A percentile compares a stretch with the other conserved stretches of the same genome.
Evolutionary conservation across 2,113 vertebrate species (phyloP).

Genomic region (Lucifuga dentata): DNA sequence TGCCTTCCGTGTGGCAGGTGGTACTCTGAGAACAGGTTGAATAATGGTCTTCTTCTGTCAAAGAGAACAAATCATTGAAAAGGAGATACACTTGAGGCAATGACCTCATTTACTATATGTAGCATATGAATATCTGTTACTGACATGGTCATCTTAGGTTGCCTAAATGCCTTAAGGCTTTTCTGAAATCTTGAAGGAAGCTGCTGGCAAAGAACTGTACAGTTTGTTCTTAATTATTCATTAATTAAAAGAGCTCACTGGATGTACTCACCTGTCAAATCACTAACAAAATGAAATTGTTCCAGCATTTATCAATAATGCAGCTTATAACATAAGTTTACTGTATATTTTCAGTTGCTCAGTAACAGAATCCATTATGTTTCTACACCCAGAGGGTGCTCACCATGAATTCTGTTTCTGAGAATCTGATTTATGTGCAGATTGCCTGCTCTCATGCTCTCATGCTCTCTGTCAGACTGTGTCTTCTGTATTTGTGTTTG

Average conservation of each 20-base stretch:
- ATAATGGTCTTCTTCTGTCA: constrained; percentile 14
- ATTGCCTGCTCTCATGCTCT: too few species aligned
- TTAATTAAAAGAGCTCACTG: constrained; percentile 22
- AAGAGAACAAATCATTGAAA: constrained; percentile 17
- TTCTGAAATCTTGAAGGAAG: constrained; percentile 40
- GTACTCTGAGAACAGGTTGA: constrained; percentile 16
- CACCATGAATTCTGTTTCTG: not conserved
- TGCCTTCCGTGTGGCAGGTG: constrained; percentile 12
- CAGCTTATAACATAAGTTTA: too few species aligned
- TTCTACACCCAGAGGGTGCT: not conserved
- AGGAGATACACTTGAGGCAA: constrained; percentile 17
- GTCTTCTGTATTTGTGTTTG: not conserved
- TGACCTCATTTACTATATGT: constrained; percentile 23
- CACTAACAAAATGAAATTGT: not conserved
- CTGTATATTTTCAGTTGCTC: not conserved
- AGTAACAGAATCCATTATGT: not conserved
- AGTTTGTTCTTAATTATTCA: constrained; percentile 51
- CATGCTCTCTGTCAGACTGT: constrained; percentile 4
- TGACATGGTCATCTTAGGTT: constrained; percentile 32
- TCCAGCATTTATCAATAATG: constrained; percentile 8
- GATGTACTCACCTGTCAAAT: constrained; percentile 36
- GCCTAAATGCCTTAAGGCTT: constrained; percentile 24
- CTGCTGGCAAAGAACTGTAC: constrained; percentile 34
- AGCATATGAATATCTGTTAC: constrained; percentile 1
- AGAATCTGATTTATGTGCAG: constrained; percentile 19